These are phyloP conservation scores for Podarcis muralis DNA, from an alignment of 2,113 vertebrate species.

Conservation along the genomic window DNA sequence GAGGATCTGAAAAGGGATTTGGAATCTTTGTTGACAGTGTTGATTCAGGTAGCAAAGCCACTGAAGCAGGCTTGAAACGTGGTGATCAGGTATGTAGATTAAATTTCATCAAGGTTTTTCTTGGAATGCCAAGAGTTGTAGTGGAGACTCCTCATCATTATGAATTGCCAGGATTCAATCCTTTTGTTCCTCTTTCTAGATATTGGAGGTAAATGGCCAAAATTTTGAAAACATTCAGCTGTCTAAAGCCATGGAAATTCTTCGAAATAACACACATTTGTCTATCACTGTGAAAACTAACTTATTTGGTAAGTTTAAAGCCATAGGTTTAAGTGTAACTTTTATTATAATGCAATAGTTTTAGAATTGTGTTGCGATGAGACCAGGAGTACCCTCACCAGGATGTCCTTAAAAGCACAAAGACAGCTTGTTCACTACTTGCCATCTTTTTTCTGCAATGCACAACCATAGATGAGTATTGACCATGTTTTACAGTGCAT, in stretches of 20 bases:
- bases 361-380: not conserved
- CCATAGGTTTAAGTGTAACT: not conserved
- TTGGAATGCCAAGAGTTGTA: not conserved
- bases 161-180: constrained; percentile 11
- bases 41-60: constrained; percentile 92
- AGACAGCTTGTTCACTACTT: too few relatives aligned
- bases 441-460: not conserved
- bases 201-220: constrained; percentile 98
- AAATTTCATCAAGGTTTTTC: not conserved
- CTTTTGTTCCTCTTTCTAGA: constrained; percentile 75
- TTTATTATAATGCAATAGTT: constrained; percentile 9
- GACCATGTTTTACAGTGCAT: not conserved
- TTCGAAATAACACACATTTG: constrained; percentile 98
- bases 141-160: not conserved
- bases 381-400: not conserved
- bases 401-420: not conserved
- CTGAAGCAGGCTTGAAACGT: constrained; percentile 93
- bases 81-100: constrained; percentile 89
- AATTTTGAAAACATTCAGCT: constrained; percentile 99
- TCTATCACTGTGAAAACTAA: constrained; percentile 99
- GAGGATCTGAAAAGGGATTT: constrained; percentile 96
- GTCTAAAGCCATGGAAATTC: constrained; percentile 97
- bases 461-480: not conserved
- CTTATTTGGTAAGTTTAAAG: constrained; percentile 86
- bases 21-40: constrained; percentile 96